Evolutionary conservation across 1,140 invertebrate species (phyloP).

Genomic region (Nephotettix cincticeps): DNA sequence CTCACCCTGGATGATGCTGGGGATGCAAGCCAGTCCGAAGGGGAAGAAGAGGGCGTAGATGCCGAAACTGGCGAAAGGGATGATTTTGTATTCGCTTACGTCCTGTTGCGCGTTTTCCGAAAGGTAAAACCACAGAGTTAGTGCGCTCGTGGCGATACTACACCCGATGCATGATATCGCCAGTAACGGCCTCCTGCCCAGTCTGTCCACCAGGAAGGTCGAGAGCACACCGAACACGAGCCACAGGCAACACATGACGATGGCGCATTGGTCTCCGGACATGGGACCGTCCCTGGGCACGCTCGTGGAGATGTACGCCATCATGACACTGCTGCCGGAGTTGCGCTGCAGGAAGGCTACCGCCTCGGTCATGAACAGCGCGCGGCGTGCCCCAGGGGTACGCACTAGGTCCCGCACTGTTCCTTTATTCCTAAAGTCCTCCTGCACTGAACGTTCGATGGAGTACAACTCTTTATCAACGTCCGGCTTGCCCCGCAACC

Average conservation of each 20-base stretch:
- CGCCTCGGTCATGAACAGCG: conserved; percentile 61
- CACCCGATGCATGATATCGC: conserved; percentile 42
- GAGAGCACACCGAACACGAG: conserved; percentile 48
- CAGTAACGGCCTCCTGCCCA: conserved; percentile 50
- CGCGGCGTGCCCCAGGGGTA: conserved; percentile 49
- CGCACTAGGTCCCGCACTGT: conserved; percentile 27
- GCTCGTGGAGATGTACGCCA: conserved; percentile 72
- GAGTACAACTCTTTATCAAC: conserved; percentile 30
- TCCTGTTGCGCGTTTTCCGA: neutral
- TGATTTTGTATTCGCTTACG: neutral
- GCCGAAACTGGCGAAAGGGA: conserved; percentile 27
- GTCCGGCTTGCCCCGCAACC: conserved; percentile 55
- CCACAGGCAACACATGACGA: conserved; percentile 26
- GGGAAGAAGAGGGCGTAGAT: conserved; percentile 27
- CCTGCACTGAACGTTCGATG: conserved; percentile 33
- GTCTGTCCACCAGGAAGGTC: conserved; percentile 42
- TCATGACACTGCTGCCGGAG: conserved; percentile 70
- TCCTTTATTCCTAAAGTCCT: conserved; percentile 28
- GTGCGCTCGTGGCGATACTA: conserved; percentile 25
- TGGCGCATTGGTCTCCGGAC: conserved; percentile 15
- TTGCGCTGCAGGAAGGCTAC: conserved; percentile 74
- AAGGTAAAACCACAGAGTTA: conserved; percentile 37
- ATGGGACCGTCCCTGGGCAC: conserved; percentile 51
- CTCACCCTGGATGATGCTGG: conserved; percentile 33
- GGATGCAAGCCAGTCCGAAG: conserved; percentile 31